Evolutionary conservation across 2,888 invertebrate genomes (phyloP), one percentile per base, ranked within the genome.

Genomic region (Mylabris sibirica): DNA sequence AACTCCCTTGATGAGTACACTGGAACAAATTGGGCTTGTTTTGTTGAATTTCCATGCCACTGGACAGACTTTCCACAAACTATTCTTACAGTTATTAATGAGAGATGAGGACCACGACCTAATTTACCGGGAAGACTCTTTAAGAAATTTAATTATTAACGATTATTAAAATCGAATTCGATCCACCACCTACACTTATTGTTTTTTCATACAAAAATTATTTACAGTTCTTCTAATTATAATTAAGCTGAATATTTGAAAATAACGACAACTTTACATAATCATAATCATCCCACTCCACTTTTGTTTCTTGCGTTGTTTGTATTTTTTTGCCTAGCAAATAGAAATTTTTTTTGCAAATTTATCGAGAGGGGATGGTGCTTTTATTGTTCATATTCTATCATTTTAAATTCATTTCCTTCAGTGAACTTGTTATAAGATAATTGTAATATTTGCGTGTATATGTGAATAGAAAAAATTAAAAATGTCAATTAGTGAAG

Each of bases 361-460:
- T 22, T 53, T 8, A 4, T 12, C 22, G 12, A 53, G 53, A 53
- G 53, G 53, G 53, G 53, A 53, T 53, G 9, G 1, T 11, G 2
- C 53, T 53, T 53, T 53, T 53, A 53, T 53, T 22, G 53, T 53
- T 53, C 53, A 53, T 53, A 24, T 22, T 24, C 24, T 22, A 53
- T 22, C 12, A 53, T 24, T 20, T 1, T 12, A 20, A 8, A 22
- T 53, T 53, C 53, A 53, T 53, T 53, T 24, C 24, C 24, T 24
- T 53, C 2, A 53, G 49, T 14, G 9, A 3, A 53, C 11, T 53
- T 53, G 53, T 12, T 12, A 24, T 53, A 12, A 20, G 9, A 20
- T 20, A 20, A 20, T 20, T 20, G 49, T 8, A 17, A 17, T 17
- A 12, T 41, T 41, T 41, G 12, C 35, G 11, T 14, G 3, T n/a